phyloP scores from a whole-genome alignment of 2,888 invertebrate species.

The Stomorhina lunata region DNA sequence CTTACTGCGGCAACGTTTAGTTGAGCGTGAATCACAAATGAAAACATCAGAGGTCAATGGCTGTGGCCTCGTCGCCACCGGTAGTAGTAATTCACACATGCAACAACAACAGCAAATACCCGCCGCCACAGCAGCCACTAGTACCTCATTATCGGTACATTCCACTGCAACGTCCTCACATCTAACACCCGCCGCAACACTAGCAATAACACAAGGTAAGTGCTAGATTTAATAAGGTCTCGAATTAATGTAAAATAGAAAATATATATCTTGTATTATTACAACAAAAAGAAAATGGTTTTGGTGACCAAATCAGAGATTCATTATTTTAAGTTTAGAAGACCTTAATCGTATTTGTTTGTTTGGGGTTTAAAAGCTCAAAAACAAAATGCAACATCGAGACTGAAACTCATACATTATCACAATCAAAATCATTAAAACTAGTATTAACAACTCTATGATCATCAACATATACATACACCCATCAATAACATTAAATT shows the following conservation, averaged over 20 bases:
- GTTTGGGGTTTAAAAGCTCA: background rate
- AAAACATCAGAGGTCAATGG: conserved; percentile 77
- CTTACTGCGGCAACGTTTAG: conserved; percentile 88
- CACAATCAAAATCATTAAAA: conserved; percentile 12
- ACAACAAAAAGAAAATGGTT: background rate
- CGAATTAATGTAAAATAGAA: background rate
- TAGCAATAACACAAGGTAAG: conserved; percentile 85
- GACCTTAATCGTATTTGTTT: background rate
- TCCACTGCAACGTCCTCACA: conserved; percentile 71
- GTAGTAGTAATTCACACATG: conserved; percentile 48
- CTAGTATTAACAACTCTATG: background rate
- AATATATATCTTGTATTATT: background rate
- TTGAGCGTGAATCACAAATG: conserved; percentile 87
- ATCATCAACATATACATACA: conserved; percentile 2
- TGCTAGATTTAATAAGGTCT: background rate
- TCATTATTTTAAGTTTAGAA: too few species aligned
- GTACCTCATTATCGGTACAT: conserved; percentile 64
- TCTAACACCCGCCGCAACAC: conserved; percentile 83
- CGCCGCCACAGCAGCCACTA: conserved; percentile 62
- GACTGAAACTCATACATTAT: conserved; percentile 24
- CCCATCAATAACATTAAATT: conserved; percentile 47
- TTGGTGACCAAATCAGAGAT: too few species aligned
- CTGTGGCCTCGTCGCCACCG: conserved; percentile 50
- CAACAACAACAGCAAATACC: conserved; percentile 48
- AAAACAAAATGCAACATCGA: conserved; percentile 34